phyloP scores from a whole-genome alignment of 2,797 vertebrate genomes.

The Rousettus madagascariensis region DNA sequence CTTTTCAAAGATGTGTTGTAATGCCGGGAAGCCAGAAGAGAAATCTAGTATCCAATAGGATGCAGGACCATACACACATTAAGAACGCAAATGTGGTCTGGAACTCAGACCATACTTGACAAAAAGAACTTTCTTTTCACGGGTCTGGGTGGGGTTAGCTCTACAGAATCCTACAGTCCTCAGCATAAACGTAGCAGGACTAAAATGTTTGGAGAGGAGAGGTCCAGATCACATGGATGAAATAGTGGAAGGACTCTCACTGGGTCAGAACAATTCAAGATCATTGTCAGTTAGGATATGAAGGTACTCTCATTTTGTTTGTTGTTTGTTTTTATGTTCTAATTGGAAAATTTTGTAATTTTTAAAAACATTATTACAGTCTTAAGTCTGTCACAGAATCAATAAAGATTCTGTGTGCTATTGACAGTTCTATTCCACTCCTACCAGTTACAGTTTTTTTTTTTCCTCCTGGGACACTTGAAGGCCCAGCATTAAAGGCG shows the following conservation, averaged over 20 bases:
- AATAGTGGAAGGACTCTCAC: neutral
- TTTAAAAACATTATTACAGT: neutral
- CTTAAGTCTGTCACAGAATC: neutral
- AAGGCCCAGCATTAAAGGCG: neutral
- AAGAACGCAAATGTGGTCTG: neutral
- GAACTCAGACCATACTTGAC: neutral
- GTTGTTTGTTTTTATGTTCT: neutral
- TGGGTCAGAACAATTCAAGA: neutral
- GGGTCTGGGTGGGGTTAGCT: neutral
- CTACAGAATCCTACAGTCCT: neutral
- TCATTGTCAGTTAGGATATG: neutral
- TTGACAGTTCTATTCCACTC: neutral
- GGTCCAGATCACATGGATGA: neutral
- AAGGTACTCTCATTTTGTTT: neutral
- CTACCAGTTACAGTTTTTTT: neutral
- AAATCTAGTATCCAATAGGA: neutral
- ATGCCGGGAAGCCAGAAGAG: neutral
- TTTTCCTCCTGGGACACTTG: neutral
- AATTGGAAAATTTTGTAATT: neutral
- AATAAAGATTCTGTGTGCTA: neutral
- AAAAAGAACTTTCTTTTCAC: neutral
- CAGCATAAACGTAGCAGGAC: neutral
- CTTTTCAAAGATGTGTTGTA: conserved; percentile 17
- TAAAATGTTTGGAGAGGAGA: neutral
- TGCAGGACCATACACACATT: neutral